phyloP scores from a whole-genome alignment of 2,797 vertebrate genomes.

The Carduelis carduelis region DNA sequence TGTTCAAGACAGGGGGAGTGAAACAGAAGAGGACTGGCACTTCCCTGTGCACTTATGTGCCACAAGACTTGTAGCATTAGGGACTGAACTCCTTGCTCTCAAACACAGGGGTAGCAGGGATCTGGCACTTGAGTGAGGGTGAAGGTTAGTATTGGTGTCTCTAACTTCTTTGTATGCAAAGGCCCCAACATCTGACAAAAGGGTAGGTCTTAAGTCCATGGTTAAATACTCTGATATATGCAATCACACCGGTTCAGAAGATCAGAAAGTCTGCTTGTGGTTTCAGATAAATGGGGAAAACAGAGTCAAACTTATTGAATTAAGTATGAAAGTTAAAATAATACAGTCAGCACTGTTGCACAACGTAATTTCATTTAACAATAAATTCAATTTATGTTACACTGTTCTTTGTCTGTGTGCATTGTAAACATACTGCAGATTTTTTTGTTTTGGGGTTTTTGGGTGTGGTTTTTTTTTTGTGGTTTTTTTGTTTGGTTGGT shows the following conservation, averaged over 20 bases:
- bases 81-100: not conserved
- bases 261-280: not conserved
- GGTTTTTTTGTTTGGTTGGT: not conserved
- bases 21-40: not conserved
- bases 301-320: conserved; percentile 17
- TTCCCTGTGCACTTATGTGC: not conserved
- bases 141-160: not conserved
- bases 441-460: fast-evolving
- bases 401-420: not conserved
- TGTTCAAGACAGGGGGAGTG: not conserved
- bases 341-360: conserved; percentile 2
- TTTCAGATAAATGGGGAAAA: conserved; percentile 11
- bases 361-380: conserved; percentile 20
- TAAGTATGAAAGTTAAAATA: conserved; percentile 36
- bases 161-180: not conserved
- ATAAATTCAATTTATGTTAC: conserved; percentile 45
- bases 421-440: conserved; percentile 5
- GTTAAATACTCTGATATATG: not conserved
- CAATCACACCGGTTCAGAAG: not conserved
- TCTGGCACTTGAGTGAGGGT: not conserved
- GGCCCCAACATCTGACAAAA: not conserved
- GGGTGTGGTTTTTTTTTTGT: not conserved
- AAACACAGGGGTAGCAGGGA: not conserved
- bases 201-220: not conserved
- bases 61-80: not conserved